Percentiles rank a stretch among this genome's conserved stretches.
These are phyloP conservation scores for Cotesia glomerata DNA, from an alignment of 1,140 invertebrate species.

Conservation along the genomic window DNA sequence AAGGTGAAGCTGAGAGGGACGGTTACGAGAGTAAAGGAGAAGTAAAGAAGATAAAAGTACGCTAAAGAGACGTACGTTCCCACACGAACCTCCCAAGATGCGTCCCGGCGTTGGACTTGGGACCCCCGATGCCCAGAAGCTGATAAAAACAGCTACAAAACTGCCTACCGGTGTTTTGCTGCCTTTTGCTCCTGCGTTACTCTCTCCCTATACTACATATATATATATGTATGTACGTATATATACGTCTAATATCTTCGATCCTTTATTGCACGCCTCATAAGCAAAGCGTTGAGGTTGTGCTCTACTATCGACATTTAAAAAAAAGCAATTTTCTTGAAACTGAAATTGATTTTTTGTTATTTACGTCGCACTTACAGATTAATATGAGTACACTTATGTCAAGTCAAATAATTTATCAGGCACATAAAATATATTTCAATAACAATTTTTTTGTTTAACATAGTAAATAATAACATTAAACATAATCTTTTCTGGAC, in stretches of 20 bases:
- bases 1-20: constrained; percentile 18
- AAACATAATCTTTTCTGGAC: too few relatives aligned
- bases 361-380: too few relatives aligned
- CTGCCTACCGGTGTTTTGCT: constrained; percentile 64
- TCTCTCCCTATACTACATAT: constrained; percentile 31
- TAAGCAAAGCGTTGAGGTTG: too few relatives aligned
- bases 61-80: constrained; percentile 63
- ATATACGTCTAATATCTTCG: constrained; percentile 27
- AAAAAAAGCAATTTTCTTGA: too few relatives aligned
- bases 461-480: too few relatives aligned
- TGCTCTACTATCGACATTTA: too few relatives aligned
- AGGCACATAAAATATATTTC: too few relatives aligned
- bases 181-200: constrained; percentile 58
- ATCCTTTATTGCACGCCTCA: too few relatives aligned
- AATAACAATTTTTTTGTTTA: too few relatives aligned
- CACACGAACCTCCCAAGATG: constrained; percentile 63
- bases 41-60: constrained; percentile 44
- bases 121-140: constrained; percentile 61
- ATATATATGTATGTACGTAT: not conserved
- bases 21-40: constrained; percentile 32
- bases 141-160: constrained; percentile 65
- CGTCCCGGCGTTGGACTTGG: constrained; percentile 51
- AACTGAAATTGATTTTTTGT: too few relatives aligned
- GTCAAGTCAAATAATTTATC: too few relatives aligned
- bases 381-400: too few relatives aligned